Percentiles rank a stretch among this genome's conserved stretches.
Conservation (phyloP, 2,888 invertebrate genomes). For the Drosophila suboccidentalis region DNA sequence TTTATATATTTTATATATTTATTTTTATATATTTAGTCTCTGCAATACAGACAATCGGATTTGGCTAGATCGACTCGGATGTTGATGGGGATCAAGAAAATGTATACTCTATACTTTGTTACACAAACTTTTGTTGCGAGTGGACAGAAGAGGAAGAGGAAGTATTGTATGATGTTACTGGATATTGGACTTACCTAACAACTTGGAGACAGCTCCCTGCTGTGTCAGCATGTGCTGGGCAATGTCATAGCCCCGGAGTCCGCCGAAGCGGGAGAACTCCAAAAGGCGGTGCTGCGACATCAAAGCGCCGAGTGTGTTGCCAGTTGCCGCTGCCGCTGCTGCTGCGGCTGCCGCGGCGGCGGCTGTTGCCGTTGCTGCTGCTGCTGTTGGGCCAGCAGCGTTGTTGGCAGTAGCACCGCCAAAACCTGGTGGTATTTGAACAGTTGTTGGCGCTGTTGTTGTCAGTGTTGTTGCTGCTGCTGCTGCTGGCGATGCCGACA, state of each 20-base stretch:
- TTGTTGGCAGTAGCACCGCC: constrained; percentile 45
- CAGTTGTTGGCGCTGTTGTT: constrained; percentile 82
- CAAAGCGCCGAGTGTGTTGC: constrained; percentile 89
- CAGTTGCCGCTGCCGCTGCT: constrained; percentile 69
- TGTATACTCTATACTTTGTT: too few relatives aligned
- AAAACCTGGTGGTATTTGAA: constrained; percentile 84
- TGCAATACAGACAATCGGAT: too few relatives aligned
- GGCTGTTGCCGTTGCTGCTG: constrained; percentile 56
- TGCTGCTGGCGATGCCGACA: constrained; percentile 61
- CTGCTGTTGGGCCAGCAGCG: constrained; percentile 35
- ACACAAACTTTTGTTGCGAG: too few relatives aligned
- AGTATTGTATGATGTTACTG: background rate
- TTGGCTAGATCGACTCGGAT: too few relatives aligned
- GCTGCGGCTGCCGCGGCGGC: constrained; percentile 57
- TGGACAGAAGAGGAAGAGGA: too few relatives aligned
- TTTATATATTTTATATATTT: too few relatives aligned
- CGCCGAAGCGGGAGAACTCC: constrained; percentile 84
- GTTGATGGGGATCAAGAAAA: too few relatives aligned
- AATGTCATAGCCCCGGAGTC: constrained; percentile 84
- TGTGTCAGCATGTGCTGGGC: constrained; percentile 85
- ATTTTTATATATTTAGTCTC: too few relatives aligned
- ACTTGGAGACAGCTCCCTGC: constrained; percentile 85
- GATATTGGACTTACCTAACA: constrained; percentile 81
- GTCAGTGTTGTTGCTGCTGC: constrained; percentile 63
- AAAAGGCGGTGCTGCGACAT: constrained; percentile 87